These are phyloP conservation scores for Urechis unicinctus DNA, from an alignment of 2,888 invertebrate genomes.

Conservation along the genomic window DNA sequence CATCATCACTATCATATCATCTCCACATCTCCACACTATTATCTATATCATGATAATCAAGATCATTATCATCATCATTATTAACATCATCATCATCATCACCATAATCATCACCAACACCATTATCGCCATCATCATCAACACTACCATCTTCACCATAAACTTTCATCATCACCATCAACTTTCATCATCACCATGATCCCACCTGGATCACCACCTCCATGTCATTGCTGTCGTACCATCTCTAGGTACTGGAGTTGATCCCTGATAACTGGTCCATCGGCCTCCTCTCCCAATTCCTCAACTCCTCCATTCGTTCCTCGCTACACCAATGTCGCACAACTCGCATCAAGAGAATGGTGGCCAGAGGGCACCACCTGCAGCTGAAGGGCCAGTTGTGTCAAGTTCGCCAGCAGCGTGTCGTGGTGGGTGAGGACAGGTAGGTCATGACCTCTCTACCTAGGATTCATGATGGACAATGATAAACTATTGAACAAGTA, in stretches of 20 bases:
- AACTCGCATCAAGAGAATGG: slow-evolving; percentile 46
- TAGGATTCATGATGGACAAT: no score
- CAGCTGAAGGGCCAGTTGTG: slow-evolving; percentile 43
- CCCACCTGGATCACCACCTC: no score
- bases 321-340: slow-evolving; percentile 47
- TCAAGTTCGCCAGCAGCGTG: slow-evolving; percentile 36
- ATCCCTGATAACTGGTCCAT: slow-evolving; percentile 54
- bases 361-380: slow-evolving; percentile 50
- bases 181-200: no score
- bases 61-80: not conserved
- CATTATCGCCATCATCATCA: not conserved
- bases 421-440: slow-evolving; percentile 49
- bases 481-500: no score
- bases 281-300: slow-evolving; percentile 49
- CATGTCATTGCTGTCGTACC: no score
- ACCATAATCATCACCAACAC: no score
- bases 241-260: slow-evolving; percentile 42
- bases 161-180: no score
- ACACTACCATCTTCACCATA: not conserved
- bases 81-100: no score
- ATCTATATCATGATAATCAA: not conserved
- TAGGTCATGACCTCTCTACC: no score
- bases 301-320: slow-evolving; percentile 47
- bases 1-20: no score
- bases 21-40: no score